Percentiles rank a stretch among this genome's conserved stretches.
phyloP scores from a whole-genome alignment of 2,888 invertebrate genomes.

The Microplitis deprimator region DNA sequence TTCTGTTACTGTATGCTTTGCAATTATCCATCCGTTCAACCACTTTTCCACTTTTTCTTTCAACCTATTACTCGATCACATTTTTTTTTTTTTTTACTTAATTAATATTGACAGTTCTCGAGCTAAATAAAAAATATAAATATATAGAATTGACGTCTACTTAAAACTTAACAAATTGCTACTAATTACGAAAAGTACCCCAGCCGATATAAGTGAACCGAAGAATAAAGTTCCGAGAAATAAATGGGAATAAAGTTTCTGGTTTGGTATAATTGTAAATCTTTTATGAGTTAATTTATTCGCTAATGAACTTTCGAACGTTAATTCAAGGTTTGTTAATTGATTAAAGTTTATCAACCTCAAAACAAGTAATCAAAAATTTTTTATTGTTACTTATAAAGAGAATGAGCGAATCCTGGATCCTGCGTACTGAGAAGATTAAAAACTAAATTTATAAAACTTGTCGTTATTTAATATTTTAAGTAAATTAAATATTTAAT shows the following conservation, averaged over 20 bases:
- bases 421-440: no score
- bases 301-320: not conserved
- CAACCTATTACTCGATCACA: conserved; percentile 2
- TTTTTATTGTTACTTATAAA: no score
- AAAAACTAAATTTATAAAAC: no score
- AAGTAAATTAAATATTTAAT: no score
- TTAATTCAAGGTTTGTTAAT: no score
- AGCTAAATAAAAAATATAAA: not conserved
- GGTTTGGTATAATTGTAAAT: conserved; percentile 16
- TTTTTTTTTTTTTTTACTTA: not conserved
- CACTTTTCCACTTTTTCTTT: conserved; percentile 19
- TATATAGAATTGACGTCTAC: not conserved
- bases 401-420: no score
- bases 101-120: not conserved
- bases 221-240: not conserved
- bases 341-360: no score
- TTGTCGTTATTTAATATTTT: no score
- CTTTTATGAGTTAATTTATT: conserved; percentile 18
- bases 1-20: conserved; percentile 14
- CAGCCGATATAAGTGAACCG: not conserved
- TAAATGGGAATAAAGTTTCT: not conserved
- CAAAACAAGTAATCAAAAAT: no score
- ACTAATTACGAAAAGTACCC: conserved; percentile 8
- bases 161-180: conserved; percentile 6
- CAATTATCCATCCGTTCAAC: not conserved